Evolutionary conservation across 2,888 invertebrate genomes (phyloP), one percentile per base, ranked within the genome.

Genomic region (Mimas tiliae): DNA sequence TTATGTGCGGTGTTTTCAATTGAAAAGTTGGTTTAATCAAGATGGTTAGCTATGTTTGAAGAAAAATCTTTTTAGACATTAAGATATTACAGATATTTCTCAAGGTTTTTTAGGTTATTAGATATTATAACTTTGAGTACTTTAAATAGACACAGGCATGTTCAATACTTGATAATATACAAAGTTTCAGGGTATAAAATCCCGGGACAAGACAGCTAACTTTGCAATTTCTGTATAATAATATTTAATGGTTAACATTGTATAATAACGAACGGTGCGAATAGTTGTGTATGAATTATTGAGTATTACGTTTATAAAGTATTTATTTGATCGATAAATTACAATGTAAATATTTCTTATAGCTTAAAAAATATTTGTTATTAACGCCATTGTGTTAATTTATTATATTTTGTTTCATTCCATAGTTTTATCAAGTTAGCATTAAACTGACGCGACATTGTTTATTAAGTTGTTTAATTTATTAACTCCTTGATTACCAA

Each of bases 341-440:
- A 19, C 34, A 12, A 21, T 66, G 62, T 63, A 63, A 45, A 65
- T 53, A 45, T 66, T 67, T 65, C 64, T 72, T 70, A 63, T 76
- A 75, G 63, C 52, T 70, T 77, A 76, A 66, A 67, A 68, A 67
- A 75, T 75, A 74, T 80, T 75, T 77, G 74, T 75, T 77, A 74
- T 69, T 69, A 48, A 74, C 65, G 65, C 62, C 12, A 48, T 65
- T 47, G 38, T 69, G 74, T 75, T 77, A 72, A 75, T 75, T 75
- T 78, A 73, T 80, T 79, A 74, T 72, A n/a, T n/a, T 69, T 65
- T 82, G 77, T 86, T 86, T 85, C 90, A 91, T 91, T 91, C 90
- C 90, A 89, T 89, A 87, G 75, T 72, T 86, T 85, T 85, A 85
- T 83, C 76, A 70, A 70, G 83, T 84, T 76, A 76, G 84, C 77